phyloP scores from a whole-genome alignment of 2,888 invertebrate genomes.

The Leptopterna dolabrata region DNA sequence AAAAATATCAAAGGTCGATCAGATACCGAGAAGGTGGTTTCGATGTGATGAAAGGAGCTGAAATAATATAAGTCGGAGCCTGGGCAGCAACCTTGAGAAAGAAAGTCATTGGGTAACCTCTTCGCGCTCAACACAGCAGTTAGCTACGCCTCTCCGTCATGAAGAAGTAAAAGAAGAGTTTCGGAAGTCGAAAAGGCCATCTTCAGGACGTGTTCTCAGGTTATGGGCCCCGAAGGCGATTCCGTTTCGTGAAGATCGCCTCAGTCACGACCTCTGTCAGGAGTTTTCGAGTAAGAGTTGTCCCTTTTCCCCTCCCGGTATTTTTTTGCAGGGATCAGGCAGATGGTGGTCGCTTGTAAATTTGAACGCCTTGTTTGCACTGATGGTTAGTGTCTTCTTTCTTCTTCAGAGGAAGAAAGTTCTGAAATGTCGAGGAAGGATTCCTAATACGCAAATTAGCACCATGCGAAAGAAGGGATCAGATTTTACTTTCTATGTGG shows the following conservation, averaged over 20 bases:
- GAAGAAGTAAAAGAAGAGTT: not conserved
- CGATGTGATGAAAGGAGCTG: not conserved
- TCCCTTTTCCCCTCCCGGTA: not conserved
- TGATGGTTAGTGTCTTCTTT: not conserved
- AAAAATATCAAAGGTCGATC: not conserved
- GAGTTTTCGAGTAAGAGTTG: not conserved
- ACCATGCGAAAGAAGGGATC: not conserved
- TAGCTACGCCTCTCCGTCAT: not conserved
- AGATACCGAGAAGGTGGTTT: not conserved
- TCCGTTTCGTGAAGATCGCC: constrained; percentile 7
- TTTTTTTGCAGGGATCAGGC: not conserved
- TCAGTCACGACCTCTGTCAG: not conserved
- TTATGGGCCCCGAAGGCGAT: constrained; percentile 10
- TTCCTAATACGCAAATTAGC: constrained; percentile 2
- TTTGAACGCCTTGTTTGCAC: not conserved
- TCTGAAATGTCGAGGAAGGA: not conserved
- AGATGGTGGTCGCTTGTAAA: not conserved
- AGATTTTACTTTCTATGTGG: not conserved
- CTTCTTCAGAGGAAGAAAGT: not conserved
- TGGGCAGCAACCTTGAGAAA: not conserved
- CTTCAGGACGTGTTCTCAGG: constrained; percentile 11
- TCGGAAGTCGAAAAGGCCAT: constrained; percentile 25
- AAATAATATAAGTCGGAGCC: not conserved
- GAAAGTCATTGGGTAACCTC: not conserved
- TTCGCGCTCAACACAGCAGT: not conserved